Base-by-base conservation (phyloP, 2,113 vertebrate genomes). In the rat (Rattus norvegicus) region DNA sequence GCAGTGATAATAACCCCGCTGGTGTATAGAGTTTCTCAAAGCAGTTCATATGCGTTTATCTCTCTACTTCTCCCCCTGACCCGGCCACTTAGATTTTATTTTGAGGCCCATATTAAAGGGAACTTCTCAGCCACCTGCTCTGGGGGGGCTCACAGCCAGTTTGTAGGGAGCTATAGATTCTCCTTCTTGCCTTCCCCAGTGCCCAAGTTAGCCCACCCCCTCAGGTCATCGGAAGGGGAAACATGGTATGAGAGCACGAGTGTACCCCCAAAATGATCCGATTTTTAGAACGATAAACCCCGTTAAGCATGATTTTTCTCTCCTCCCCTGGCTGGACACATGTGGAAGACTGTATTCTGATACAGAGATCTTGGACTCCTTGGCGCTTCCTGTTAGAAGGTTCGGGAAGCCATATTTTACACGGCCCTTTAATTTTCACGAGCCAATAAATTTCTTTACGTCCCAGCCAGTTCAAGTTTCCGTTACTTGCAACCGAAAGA, bases 21-120 rank as follows among this genome's bases (percentile, higher is more conserved):
- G n/a, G 49, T 33, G 80, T 83, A 26, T 92, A 95, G 96, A 92
- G 33, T 96, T 97, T 97, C 97, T 95, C 96, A 86, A 54, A 97
- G 96, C 94, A 70, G 26, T 77, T 52, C 70, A 73, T 85, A 65
- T 90, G 83, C n/a, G 11, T 30, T 80, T 88, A 81, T 72, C 94
- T 92, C 85, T 22, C 95, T 81, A 1, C 92, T 26, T 83, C 85
- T 88, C 91, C 54, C 81, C 11, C 28, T 63, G 52, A 83, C 92
- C 76, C 94, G 0, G 2, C 3, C 47, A 67, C 88, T 86, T 43
- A 67, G 85, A 26, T 92, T 95, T 96, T 76, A 67, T 91, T 83
- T 90, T 85, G 94, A 79, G 85, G 54, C 65, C 75, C 20, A 1
- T 93, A 65, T 84, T 10, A 54, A 47, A 69, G 28, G 93, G 59